Evolutionary conservation across 2,113 vertebrate genomes (phyloP), one percentile per base, ranked within the genome.

Genomic region (Anser cygnoides): DNA sequence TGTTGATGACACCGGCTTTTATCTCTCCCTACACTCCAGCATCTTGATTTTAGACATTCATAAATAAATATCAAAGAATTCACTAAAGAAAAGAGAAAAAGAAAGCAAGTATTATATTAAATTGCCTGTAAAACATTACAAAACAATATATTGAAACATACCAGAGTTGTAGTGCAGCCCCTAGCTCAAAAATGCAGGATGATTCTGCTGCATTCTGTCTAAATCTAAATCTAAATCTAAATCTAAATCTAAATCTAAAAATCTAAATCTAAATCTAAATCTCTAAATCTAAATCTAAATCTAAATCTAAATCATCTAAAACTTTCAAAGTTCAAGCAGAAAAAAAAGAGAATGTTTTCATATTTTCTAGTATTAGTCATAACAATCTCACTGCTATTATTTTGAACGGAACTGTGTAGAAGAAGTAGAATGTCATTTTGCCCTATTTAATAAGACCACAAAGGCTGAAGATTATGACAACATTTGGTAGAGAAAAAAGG

Each of bases 21-120:
- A 94, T 86, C 46, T 84, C 12, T 16, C 14, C 12, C 25, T 57
- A 70, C 41, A 84, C 12, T 44, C 10, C 46, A 63, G 46, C 8
- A 68, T 52, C 39, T 77, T 90, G 25, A 18, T 43, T 90, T 92
- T 67, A 68, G 28, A 57, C 16, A 65, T 77, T 93, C 22, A 80
- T 83, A 93, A 93, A 90, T 65, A 95, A 65, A 67, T 75, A 33
- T 80, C 46, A 75, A 67, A 62, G 52, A 89, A 84, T 44, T 35
- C 59, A 77, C 11, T 50, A 59, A 52, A 91, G 31, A 74, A 67
- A 72, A 76, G 17, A 57, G n/a, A 54, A 83, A 87, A 84, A 2
- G 6, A 55, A 92, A 66, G 23, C 8, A 4, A 83, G 12, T 54
- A 59, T 67, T 46, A 21, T 4, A 83, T 80, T 83, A 83, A 62